Base-by-base conservation (phyloP, 2,797 vertebrate species). In the Hemibagrus guttatus region DNA sequence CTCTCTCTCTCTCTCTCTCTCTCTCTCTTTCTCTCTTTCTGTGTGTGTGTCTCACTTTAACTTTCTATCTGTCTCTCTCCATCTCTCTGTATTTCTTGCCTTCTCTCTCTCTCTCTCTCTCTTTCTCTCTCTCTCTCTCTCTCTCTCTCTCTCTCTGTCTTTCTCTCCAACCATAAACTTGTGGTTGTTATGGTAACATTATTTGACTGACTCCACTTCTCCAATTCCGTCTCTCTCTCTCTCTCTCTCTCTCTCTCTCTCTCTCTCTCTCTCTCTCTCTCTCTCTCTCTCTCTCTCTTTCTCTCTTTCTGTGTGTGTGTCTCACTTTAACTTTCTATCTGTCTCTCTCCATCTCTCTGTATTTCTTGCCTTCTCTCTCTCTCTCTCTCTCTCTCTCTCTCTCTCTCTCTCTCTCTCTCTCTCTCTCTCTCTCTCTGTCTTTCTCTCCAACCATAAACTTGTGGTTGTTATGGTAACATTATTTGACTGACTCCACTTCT, bases 91-190 rank as follows among this genome's bases (percentile, higher is more conserved):
- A 0, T n/a, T n/a, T 11, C 35, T 52, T 13, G 9, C 2, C 12
- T 21, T 39, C 16, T 42, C 28, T 58, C 14, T 19, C 28, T 23
- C 42, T 76, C 16, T 3, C 26, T 75, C 13, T 21, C 16, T 19
- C 35, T 42, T 11, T 35, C 16, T 56, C 14, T 31, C 52, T 78
- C 8, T 58, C 75, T 58, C 23, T 49, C 42, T 74, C 0, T 28
- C 64, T 66, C 42, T 92, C 85, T 86, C 88, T 71, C 35, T 35
- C 11, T 13, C 3, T n/a, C n/a, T 66, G 11, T 16, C 63, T 66
- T 28, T 66, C 64, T 39, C 35, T 39, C 35, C 35, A 39, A 39
- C 64, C 31, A n/a, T 6, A 21, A 39, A 35, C 14, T 8, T 35
- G 66, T 69, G 16, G 16, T 69, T 69, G 31, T 39, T 69, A 31